Evolutionary conservation across 2,888 invertebrate species (phyloP).

Genomic region (Netelia inedita): DNA sequence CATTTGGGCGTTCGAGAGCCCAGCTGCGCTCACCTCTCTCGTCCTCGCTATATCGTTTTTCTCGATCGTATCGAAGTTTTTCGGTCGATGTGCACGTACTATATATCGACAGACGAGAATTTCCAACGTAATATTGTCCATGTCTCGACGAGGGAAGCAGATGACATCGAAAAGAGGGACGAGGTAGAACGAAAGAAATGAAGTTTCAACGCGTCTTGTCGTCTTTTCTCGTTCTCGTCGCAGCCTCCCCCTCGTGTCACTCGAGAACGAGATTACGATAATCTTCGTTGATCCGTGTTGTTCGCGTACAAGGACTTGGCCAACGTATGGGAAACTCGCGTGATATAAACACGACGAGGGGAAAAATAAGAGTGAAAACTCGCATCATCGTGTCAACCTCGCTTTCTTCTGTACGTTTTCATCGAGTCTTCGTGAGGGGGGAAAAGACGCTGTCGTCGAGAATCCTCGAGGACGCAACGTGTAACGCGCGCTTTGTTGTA

Average conservation of each 20-base stretch:
- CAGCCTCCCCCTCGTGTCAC: slow-evolving; percentile 23
- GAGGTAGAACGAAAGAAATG: slow-evolving; percentile 3
- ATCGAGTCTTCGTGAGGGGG: too few species aligned
- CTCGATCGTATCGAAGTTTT: slow-evolving; percentile 43
- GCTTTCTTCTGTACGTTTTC: background rate
- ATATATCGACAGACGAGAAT: slow-evolving; percentile 35
- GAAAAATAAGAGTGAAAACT: background rate
- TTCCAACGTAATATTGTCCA: slow-evolving; percentile 1
- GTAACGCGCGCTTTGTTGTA: too few species aligned
- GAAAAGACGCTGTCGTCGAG: too few species aligned
- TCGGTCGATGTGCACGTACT: background rate
- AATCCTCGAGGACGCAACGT: too few species aligned
- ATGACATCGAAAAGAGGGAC: slow-evolving; percentile 11
- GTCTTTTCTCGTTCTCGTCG: background rate
- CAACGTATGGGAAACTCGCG: too few species aligned
- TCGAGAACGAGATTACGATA: slow-evolving; percentile 39
- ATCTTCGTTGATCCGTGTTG: slow-evolving; percentile 12
- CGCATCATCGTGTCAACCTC: background rate
- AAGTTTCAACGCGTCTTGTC: slow-evolving; percentile 33
- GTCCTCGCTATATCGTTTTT: slow-evolving; percentile 2
- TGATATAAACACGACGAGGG: too few species aligned
- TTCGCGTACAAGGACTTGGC: background rate
- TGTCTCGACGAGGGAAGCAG: background rate
- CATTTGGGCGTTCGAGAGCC: background rate
- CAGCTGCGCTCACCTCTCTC: background rate